Percentiles rank a stretch among this genome's conserved stretches.
Evolutionary conservation across 2,113 vertebrate species (phyloP).

Genomic region (Zingel zingel): DNA sequence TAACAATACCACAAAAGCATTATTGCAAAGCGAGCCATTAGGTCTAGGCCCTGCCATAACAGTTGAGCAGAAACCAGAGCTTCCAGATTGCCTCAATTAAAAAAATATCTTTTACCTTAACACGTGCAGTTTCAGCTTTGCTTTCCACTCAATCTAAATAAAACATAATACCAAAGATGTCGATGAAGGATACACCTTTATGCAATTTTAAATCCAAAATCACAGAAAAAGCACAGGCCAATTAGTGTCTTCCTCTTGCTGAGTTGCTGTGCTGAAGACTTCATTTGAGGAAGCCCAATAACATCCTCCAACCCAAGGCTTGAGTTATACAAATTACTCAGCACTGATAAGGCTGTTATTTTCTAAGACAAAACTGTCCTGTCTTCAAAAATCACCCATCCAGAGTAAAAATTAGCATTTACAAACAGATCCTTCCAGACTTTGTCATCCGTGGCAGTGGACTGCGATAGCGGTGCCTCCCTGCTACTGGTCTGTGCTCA

Average conservation of each 20-base stretch:
- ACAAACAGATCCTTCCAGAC: slow-evolving; percentile 32
- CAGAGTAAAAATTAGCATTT: slow-evolving; percentile 21
- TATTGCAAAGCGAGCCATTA: slow-evolving; percentile 18
- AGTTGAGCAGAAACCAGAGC: slow-evolving; percentile 5
- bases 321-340: slow-evolving; percentile 35
- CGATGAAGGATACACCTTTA: slow-evolving; percentile 19
- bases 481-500: slow-evolving; percentile 68
- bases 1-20: slow-evolving; percentile 20
- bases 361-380: slow-evolving; percentile 27
- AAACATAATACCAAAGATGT: slow-evolving; percentile 7
- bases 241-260: slow-evolving; percentile 49
- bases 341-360: slow-evolving; percentile 9
- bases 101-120: slow-evolving; percentile 20
- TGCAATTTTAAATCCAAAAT: slow-evolving; percentile 36
- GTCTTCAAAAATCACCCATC: slow-evolving; percentile 46
- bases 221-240: slow-evolving; percentile 23
- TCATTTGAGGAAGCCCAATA: slow-evolving; percentile 21
- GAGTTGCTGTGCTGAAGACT: slow-evolving; percentile 42
- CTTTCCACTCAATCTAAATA: slow-evolving; percentile 6
- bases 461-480: slow-evolving; percentile 51
- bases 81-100: slow-evolving; percentile 8
- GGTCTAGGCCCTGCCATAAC: slow-evolving; percentile 45
- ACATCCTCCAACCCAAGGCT: slow-evolving; percentile 30
- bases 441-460: slow-evolving; percentile 46
- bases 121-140: slow-evolving; percentile 27